Evolutionary conservation across 2,113 vertebrate genomes (phyloP).

Genomic region (Vombatus ursinus): DNA sequence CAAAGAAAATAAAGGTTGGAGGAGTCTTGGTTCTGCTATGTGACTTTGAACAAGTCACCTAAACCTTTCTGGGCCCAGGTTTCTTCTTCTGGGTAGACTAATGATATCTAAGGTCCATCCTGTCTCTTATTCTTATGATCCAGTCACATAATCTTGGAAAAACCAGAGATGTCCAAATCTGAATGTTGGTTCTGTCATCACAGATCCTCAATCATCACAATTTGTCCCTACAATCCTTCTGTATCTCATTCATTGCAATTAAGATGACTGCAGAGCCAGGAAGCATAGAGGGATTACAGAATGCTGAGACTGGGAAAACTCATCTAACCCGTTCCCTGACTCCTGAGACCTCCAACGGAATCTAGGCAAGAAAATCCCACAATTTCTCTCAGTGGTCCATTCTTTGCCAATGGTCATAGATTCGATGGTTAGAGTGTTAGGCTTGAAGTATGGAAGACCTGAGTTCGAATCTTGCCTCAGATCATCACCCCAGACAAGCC

Average conservation of each 20-base stretch:
- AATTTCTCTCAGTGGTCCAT: not conserved
- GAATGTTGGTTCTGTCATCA: not conserved
- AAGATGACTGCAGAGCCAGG: not conserved
- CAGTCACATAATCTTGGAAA: not conserved
- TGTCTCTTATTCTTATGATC: not conserved
- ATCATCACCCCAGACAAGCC: not conserved
- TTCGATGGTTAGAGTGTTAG: not conserved
- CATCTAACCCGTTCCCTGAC: not conserved
- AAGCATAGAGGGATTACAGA: not conserved
- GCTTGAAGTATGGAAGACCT: not conserved
- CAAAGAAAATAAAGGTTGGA: not conserved
- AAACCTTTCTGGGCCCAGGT: not conserved
- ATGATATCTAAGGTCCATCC: not conserved
- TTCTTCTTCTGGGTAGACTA: not conserved
- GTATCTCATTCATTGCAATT: not conserved
- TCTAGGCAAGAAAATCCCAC: not conserved
- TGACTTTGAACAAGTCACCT: not conserved
- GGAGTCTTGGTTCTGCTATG: not conserved
- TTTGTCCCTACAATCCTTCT: not conserved
- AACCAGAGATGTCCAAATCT: not conserved
- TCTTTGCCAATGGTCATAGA: not conserved
- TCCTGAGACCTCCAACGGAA: not conserved
- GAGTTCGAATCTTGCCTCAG: not conserved
- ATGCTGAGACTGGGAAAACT: not conserved
- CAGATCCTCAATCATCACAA: not conserved